Conservation (phyloP, 1,140 invertebrate species). For the Drosophila ohnishii region DNA sequence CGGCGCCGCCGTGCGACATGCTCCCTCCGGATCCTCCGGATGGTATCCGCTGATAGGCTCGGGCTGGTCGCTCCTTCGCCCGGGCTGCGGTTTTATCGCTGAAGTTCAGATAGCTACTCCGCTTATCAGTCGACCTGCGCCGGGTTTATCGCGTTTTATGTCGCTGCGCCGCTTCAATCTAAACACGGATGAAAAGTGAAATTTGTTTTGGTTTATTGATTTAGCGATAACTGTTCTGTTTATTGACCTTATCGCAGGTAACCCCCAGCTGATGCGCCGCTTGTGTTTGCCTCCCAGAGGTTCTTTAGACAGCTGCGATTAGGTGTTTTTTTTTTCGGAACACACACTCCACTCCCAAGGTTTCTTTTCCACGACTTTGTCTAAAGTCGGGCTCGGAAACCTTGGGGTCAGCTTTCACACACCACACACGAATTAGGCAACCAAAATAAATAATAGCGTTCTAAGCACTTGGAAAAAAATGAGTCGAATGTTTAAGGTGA, state of each 20-base stretch:
- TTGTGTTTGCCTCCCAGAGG: slow-evolving; percentile 23
- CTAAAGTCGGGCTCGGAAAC: slow-evolving; percentile 22
- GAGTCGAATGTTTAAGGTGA: background rate
- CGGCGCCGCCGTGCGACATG: slow-evolving; percentile 76
- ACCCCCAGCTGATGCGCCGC: slow-evolving; percentile 22
- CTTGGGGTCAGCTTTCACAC: slow-evolving; percentile 41
- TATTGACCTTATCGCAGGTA: slow-evolving; percentile 34
- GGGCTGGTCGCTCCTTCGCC: slow-evolving; percentile 1
- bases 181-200: slow-evolving; percentile 53
- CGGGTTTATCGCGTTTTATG: slow-evolving; percentile 40
- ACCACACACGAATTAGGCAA: slow-evolving; percentile 25
- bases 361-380: slow-evolving; percentile 24
- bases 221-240: slow-evolving; percentile 51
- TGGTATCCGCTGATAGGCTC: slow-evolving; percentile 28
- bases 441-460: slow-evolving; percentile 12
- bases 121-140: slow-evolving; percentile 41
- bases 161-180: slow-evolving; percentile 50
- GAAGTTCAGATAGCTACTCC: slow-evolving; percentile 21
- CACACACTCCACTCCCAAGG: slow-evolving; percentile 13
- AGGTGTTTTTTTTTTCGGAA: background rate
- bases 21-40: slow-evolving; percentile 41
- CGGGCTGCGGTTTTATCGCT: slow-evolving; percentile 10
- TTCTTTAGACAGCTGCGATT: slow-evolving; percentile 64
- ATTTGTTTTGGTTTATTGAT: slow-evolving; percentile 70
- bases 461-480: background rate